Evolutionary conservation across 2,113 vertebrate species (phyloP).

Genomic region (Puffinus mauretanicus): DNA sequence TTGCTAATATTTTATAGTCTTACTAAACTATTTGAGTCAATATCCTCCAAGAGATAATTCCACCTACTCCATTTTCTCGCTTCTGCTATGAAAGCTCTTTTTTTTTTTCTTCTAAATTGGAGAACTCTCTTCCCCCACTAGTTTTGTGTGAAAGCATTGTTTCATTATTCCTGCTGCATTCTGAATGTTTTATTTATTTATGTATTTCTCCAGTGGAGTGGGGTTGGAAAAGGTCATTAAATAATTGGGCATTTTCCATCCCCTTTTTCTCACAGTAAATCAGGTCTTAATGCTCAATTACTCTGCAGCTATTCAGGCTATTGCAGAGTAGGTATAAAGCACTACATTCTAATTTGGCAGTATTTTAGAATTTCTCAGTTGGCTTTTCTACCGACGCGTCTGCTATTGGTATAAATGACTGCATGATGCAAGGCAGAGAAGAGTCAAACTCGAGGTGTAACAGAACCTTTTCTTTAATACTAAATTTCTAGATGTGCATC

Average conservation of each 20-base stretch:
- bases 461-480: neutral
- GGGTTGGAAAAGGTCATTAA: constrained; percentile 29
- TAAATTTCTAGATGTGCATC: neutral
- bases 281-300: constrained; percentile 37
- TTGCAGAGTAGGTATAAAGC: neutral
- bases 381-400: neutral
- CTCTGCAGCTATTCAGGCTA: neutral
- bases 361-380: neutral
- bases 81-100: neutral
- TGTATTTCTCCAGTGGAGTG: neutral
- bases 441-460: neutral
- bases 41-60: neutral
- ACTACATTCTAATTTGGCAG: neutral
- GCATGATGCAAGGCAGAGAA: neutral
- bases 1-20: neutral
- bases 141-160: neutral
- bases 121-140: neutral
- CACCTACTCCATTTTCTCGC: neutral
- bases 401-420: neutral
- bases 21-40: neutral
- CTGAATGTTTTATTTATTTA: constrained; percentile 39
- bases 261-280: constrained; percentile 27
- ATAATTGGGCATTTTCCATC: constrained; percentile 48
- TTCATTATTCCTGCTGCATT: constrained; percentile 8
- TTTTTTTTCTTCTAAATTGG: neutral